Base-by-base conservation (phyloP, 1,140 invertebrate species). In the Drosophila sp. region DNA sequence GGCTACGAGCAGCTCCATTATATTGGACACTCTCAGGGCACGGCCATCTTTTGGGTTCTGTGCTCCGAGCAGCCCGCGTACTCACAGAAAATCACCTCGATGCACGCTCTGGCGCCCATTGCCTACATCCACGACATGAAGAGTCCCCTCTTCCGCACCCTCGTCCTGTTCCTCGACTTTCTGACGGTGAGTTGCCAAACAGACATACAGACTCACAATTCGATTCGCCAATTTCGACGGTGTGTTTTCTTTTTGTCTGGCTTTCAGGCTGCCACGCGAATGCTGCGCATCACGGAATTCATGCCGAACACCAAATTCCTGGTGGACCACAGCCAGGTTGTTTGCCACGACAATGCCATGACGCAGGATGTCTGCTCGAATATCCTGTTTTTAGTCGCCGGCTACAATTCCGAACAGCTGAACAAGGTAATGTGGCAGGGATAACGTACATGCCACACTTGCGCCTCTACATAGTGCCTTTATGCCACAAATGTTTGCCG, bases 1-100 rank as follows among this genome's bases (percentile, higher is more conserved):
- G 92, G 93, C 2, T 90, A 93, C 61, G 72, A 92, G 14, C 92
- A 94, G 62, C 76, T 97, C 0, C 94, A 94, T 76, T 97, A 96
- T 69, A 92, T 96, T 4, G 95, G 95, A 0, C 94, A 96, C 89
- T 94, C 94, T 6, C 92, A 92, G 91, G 96, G 96, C 18, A 96
- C 95, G 0, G 94, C 94, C 3, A 84, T 93, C 4, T 95, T 95
- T 78, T 95, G 94, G 75, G 94, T 95, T 0, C 92, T 95, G 81
- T 90, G 93, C 48, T 94, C 94, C 2, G 90, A 93, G 25, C 92
- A 92, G 32, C 94, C 95, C 0, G 93, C 95, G 51, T 96, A 95
- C 75, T 94, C 95, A 71, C 78, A 93, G 8, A 95, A 95, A 91
- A 94, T 96, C 57, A 92, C 91, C 18, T 92, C 93, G 0, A 94